A percentile compares a stretch with the other conserved stretches of the same genome.
phyloP scores from a whole-genome alignment of 2,797 vertebrate genomes.

The Kryptopterus vitreolus region DNA sequence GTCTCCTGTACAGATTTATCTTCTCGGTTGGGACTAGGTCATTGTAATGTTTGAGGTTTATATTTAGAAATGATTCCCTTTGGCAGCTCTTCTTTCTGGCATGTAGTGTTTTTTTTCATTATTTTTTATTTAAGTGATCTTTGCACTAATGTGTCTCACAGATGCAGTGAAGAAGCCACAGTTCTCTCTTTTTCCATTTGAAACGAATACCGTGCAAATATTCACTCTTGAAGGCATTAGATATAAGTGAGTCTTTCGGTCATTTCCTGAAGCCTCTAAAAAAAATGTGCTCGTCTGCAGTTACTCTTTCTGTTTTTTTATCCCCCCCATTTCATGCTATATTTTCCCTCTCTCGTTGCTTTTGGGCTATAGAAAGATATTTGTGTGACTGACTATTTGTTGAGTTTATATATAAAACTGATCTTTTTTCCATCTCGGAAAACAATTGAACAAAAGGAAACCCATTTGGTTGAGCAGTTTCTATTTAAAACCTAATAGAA shows the following conservation, averaged over 20 bases:
- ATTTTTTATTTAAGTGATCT: background rate
- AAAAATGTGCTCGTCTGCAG: background rate
- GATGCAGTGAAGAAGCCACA: background rate
- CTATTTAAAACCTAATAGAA: background rate
- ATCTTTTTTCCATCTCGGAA: background rate
- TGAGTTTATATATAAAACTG: background rate
- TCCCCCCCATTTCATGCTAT: background rate
- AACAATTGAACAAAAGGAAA: background rate
- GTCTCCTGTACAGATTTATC: slow-evolving; percentile 28
- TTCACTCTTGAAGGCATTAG: background rate
- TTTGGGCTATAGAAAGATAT: background rate
- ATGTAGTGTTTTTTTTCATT: background rate
- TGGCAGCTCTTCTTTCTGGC: background rate
- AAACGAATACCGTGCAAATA: background rate
- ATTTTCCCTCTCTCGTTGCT: background rate
- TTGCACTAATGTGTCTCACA: slow-evolving; percentile 8
- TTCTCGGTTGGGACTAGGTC: slow-evolving; percentile 10
- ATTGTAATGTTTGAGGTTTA: slow-evolving; percentile 14
- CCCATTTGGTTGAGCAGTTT: background rate
- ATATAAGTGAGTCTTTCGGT: background rate
- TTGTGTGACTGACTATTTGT: background rate
- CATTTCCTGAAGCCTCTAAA: background rate
- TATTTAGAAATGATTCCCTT: slow-evolving; percentile 32
- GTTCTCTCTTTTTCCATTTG: slow-evolving; percentile 13
- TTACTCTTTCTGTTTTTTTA: background rate